Evolutionary conservation across 2,888 invertebrate genomes (phyloP), one percentile per base, ranked within the genome.

Genomic region (Synergus japonicus): DNA sequence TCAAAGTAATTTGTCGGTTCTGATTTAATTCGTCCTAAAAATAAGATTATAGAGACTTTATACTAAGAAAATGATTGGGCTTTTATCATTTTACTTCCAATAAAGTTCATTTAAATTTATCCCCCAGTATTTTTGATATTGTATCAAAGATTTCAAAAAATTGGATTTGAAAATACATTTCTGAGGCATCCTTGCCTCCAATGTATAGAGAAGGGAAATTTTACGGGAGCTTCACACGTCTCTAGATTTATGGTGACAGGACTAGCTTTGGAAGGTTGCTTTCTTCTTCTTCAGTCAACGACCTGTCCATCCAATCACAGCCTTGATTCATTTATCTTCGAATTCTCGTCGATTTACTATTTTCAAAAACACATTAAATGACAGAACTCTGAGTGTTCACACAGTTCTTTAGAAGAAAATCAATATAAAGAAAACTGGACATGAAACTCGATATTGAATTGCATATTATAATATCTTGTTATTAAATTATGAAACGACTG

Each of bases 161-260:
- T 15, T 37, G 37, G 5, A 49, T 37, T 37, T 29, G 9, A 65
- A 65, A 65, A 65, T 15, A 5, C 5, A 49, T 49, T 49, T 49
- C 13, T 7, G 49, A 49, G n/a, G 63, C 76, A 65, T 66, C 76
- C 76, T 76, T 65, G 76, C 49, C 13, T 79, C 76, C 77, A 77
- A 81, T 79, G 79, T 81, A 78, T 76, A 81, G 69, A 69, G 54
- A 69, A 82, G 77, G 81, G 66, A 83, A 88, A 88, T 88, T 88
- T 88, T 82, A 87, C 86, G 81, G 83, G 83, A 78, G 77, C 76
- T 87, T 85, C 85, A 85, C 87, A 85, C 83, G 82, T 64, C 29
- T 82, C 78, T 82, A 81, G 80, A 88, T 88, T 82, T 85, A 86
- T 82, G 83, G 82, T 66, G 86, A 87, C 85, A 83, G 83, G 29